Evolutionary conservation across 2,888 invertebrate species (phyloP).

Genomic region (Stramonita haemastoma): DNA sequence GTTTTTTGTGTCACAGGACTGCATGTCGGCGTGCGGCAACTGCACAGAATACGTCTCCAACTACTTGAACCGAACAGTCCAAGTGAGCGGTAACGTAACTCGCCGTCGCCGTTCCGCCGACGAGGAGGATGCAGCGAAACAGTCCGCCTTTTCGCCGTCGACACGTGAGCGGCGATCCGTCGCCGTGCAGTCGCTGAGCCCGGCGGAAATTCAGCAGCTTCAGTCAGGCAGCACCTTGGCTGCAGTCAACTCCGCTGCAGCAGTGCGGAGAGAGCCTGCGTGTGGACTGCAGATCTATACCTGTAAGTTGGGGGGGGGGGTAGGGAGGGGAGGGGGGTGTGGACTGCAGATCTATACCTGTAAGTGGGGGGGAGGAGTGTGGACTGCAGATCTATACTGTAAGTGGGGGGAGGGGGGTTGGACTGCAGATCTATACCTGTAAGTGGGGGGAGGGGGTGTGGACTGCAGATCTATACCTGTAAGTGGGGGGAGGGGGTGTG

Average conservation of each 20-base stretch:
- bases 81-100: not conserved
- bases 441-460: too few species aligned
- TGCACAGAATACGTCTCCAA: not conserved
- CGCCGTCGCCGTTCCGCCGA: not conserved
- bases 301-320: slow-evolving; percentile 21
- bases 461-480: too few species aligned
- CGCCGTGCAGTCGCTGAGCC: not conserved
- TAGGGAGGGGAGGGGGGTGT: too few species aligned
- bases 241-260: not conserved
- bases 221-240: not conserved
- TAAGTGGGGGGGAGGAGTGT: too few species aligned
- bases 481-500: too few species aligned
- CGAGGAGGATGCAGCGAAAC: not conserved
- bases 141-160: not conserved
- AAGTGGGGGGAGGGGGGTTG: too few species aligned
- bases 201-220: not conserved
- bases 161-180: not conserved
- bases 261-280: not conserved
- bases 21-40: not conserved
- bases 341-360: too few species aligned
- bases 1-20: not conserved
- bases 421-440: too few species aligned
- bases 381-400: too few species aligned
- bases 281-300: slow-evolving; percentile 38
- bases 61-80: not conserved